Evolutionary conservation across 2,797 vertebrate species (phyloP).

Genomic region (Merluccius polli): DNA sequence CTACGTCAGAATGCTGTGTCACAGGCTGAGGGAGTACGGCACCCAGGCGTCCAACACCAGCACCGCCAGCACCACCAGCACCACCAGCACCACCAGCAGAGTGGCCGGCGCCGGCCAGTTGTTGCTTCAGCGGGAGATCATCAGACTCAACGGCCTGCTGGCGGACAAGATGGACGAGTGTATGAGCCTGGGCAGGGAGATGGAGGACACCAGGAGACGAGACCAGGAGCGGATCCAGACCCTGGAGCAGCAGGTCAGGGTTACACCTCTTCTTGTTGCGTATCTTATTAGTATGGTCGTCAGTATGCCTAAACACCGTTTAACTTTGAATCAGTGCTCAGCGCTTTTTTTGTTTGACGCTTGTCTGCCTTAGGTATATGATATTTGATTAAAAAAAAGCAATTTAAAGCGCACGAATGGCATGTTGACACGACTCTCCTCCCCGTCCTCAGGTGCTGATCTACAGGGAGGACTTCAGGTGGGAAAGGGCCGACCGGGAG

Average conservation of each 20-base stretch:
- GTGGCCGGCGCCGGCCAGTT: slow-evolving; percentile 30
- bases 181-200: slow-evolving; percentile 59
- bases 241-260: slow-evolving; percentile 89
- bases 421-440: background rate
- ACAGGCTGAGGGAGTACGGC: slow-evolving; percentile 72
- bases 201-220: slow-evolving; percentile 56
- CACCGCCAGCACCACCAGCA: slow-evolving; percentile 14
- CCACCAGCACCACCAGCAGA: slow-evolving; percentile 33
- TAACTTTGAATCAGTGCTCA: background rate
- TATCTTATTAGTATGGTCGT: background rate
- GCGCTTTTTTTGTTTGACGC: too few relatives aligned
- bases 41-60: slow-evolving; percentile 41
- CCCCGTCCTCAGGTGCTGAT: slow-evolving; percentile 77
- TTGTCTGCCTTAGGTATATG: background rate
- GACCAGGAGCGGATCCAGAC: slow-evolving; percentile 79
- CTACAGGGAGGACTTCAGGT: slow-evolving; percentile 89
- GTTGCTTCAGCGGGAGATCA: slow-evolving; percentile 83
- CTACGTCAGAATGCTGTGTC: slow-evolving; percentile 80
- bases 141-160: slow-evolving; percentile 81
- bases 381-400: background rate
- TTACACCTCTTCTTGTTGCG: background rate
- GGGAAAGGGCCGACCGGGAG: slow-evolving; percentile 87
- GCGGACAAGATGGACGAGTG: slow-evolving; percentile 79
- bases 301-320: too few relatives aligned
- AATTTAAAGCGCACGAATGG: background rate